Evolutionary conservation across 2,113 vertebrate species (phyloP), one percentile per base, ranked within the genome.

Genomic region (Salvelinus sp.): DNA sequence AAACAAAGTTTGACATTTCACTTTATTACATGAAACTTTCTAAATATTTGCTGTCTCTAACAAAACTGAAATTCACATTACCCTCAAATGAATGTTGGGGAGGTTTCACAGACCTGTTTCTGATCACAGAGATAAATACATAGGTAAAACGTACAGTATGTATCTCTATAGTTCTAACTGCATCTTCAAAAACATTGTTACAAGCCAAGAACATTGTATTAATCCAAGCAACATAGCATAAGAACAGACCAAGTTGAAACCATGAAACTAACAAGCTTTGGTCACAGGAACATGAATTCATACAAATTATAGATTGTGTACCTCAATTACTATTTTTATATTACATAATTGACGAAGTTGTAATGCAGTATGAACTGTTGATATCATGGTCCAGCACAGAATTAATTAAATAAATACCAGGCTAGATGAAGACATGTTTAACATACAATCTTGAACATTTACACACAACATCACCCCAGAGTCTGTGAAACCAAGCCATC

Each of bases 1-100:
- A 62, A 62, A 62, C 58, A 23, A 62, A 62, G n/a, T 7, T 62
- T 62, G 58, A 62, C 18, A 62, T 62, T 62, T 62, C n/a, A 62
- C 58, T 22, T 57, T 57, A 62, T 62, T 62, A 62, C 58, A 62
- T 7, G 0, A 62, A 62, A 62, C n/a, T 6, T 22, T 9, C 58
- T 22, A 62, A 62, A 22, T n/a, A 62, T 22, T 23, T 22, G 58
- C 58, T 22, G 18, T 57, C 54, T 14, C 18, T 62, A 62, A 62
- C n/a, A 62, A 62, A 62, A 62, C 58, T 10, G 6, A 62, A 62
- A 62, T 22, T 62, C n/a, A 62, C 58, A 62, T 62, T 62, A 62
- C 20, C 58, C n/a, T 62, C 58, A 62, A 62, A 62, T 10, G 16
- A 54, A 62, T 23, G n/a, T 62, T 62, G 18, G 58, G 58, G 18